phyloP scores from a whole-genome alignment of 1,140 invertebrate species.

The Drosophila auraria region DNA sequence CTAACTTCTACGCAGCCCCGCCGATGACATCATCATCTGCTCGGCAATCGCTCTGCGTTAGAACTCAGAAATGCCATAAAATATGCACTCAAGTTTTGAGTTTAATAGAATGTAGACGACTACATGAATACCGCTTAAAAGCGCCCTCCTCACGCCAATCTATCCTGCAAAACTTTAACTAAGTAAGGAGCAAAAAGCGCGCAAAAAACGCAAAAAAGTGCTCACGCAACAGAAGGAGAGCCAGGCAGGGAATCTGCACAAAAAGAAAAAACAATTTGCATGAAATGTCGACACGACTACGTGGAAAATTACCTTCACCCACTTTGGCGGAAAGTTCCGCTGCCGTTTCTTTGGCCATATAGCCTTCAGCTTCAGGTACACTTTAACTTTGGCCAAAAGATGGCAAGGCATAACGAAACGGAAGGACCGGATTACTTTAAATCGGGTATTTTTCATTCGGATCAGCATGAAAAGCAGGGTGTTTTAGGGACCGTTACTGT shows the following conservation, averaged over 20 bases:
- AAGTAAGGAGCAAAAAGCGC: constrained; percentile 5
- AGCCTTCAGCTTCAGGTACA: constrained; percentile 15
- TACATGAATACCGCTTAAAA: constrained; percentile 36
- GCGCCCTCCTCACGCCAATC: constrained; percentile 3
- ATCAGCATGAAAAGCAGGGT: not conserved
- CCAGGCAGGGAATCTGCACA: constrained; percentile 13
- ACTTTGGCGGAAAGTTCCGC: constrained; percentile 60
- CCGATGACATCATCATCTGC: constrained; percentile 41
- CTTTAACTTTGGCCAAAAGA: constrained; percentile 33
- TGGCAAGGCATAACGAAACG: constrained; percentile 18
- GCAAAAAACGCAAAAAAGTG: constrained; percentile 1
- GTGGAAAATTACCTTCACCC: constrained; percentile 75
- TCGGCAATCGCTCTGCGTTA: constrained; percentile 33
- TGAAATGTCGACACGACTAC: constrained; percentile 68
- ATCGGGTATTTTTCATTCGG: constrained; percentile 11
- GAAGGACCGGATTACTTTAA: constrained; percentile 24
- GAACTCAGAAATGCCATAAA: constrained; percentile 44
- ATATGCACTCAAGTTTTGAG: constrained; percentile 35
- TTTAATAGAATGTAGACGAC: constrained; percentile 27
- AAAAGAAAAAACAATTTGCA: constrained; percentile 63
- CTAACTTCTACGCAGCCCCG: constrained; percentile 3
- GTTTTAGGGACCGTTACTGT: not conserved
- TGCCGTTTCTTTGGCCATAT: constrained; percentile 13
- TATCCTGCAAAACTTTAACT: constrained; percentile 7
- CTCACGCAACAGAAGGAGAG: constrained; percentile 28